Evolutionary conservation across 2,113 vertebrate species (phyloP), one percentile per base, ranked within the genome.

Genomic region (Siniperca chuatsi): DNA sequence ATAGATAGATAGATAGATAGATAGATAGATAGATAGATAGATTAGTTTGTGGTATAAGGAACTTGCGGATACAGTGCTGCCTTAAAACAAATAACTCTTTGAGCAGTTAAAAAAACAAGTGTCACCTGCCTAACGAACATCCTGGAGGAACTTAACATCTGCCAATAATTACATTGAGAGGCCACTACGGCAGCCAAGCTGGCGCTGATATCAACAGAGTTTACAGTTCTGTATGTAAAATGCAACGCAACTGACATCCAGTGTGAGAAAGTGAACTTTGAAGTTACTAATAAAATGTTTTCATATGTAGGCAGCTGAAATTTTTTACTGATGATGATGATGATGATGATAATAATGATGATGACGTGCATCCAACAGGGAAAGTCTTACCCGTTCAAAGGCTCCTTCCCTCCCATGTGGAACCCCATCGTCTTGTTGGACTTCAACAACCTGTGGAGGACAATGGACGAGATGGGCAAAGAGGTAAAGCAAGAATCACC

Each of bases 401-500:
- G 97, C n/a, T 72, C 97, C 1, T 97, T 99, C 1, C 98, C 98
- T 66, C 93, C 97, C 54, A 88, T 96, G 83, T 97, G 98, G 97
- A 99, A 98, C 93, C 98, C 97, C 0, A 54, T 99, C 44, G 91
- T 94, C 33, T 88, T 96, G 68, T 73, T 99, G 95, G 98, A 99
- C 96, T 96, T 96, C 93, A 99, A 98, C 94, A 98, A 98, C 93
- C 93, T 99, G 0, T 99, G 96, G 96, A 97, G 98, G 88, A 98
- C 96, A 0, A 95, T 99, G 94, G 98, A 99, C 89, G 86, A 97
- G 84, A 99, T 99, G 98, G 98, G 98, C 33, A 86, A 91, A 88
- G 97, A 99, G 98, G 98, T 99, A 96, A 86, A 58, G 3, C 20
- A 8, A 25, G 8, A 21, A n/a, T 40, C 9, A 4, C 0, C 3